These are phyloP conservation scores for Marmota monax DNA, from an alignment of 2,113 vertebrate species.

Conservation along the genomic window DNA sequence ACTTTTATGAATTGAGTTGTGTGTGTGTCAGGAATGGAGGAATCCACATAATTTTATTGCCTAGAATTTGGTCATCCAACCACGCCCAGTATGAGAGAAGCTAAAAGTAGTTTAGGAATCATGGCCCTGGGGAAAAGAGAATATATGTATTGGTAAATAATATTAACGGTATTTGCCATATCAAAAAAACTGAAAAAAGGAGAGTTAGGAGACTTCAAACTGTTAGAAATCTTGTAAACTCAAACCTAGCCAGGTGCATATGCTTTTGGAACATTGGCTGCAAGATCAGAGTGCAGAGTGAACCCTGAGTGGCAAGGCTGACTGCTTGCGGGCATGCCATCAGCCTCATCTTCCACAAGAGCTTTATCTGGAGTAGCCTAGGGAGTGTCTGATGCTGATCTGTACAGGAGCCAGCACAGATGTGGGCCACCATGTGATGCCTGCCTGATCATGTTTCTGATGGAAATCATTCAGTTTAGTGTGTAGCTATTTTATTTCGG, in stretches of 20 bases:
- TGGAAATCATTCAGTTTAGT: background rate
- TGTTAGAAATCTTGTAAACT: background rate
- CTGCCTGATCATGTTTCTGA: background rate
- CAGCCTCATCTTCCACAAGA: accelerated
- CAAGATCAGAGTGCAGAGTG: background rate
- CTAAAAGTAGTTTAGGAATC: background rate
- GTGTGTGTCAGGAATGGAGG: background rate
- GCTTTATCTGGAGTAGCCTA: background rate
- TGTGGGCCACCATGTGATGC: background rate
- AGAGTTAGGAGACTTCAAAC: background rate
- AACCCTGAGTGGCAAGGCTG: background rate
- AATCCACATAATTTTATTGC: background rate
- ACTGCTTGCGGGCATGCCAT: background rate
- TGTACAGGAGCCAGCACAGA: background rate
- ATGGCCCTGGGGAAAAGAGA: background rate
- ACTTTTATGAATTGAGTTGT: background rate
- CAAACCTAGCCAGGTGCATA: background rate
- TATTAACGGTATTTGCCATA: background rate
- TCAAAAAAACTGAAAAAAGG: background rate
- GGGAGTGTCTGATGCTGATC: background rate
- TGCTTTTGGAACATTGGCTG: background rate
- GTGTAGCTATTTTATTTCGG: background rate
- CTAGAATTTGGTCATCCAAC: background rate
- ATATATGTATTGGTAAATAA: background rate
- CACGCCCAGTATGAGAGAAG: background rate